Conservation (phyloP, 2,888 invertebrate species). For the Poecilobothrus nobilitatus region DNA sequence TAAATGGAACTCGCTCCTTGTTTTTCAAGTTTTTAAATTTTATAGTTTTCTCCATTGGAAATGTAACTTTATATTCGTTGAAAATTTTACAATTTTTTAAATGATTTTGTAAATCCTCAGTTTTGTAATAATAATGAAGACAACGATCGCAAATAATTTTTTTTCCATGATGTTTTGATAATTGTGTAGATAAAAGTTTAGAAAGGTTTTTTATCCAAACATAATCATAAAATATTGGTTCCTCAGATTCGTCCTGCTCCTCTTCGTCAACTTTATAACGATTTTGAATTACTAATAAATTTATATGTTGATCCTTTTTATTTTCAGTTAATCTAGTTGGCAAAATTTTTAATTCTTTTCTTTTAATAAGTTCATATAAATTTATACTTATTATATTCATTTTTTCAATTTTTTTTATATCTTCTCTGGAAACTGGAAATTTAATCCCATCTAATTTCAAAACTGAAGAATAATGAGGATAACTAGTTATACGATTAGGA, state of each 20-base stretch:
- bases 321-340: constrained; percentile 12
- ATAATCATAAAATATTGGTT: constrained; percentile 12
- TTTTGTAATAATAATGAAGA: constrained; percentile 11
- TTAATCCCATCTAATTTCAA: too few species aligned
- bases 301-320: constrained; percentile 11
- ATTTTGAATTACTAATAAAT: constrained; percentile 12
- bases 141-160: constrained; percentile 14
- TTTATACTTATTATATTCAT: too few species aligned
- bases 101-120: constrained; percentile 9
- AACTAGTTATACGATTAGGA: too few species aligned
- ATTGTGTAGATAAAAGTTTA: constrained; percentile 9
- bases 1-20: constrained; percentile 12
- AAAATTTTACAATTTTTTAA: constrained; percentile 11
- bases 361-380: too few species aligned
- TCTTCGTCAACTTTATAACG: not conserved
- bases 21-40: constrained; percentile 15
- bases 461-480: too few species aligned
- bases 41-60: constrained; percentile 9
- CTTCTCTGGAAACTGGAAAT: too few species aligned
- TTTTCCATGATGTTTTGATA: constrained; percentile 11
- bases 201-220: constrained; percentile 16
- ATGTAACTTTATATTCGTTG: constrained; percentile 13
- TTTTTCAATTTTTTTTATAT: too few species aligned
- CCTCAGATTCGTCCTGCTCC: not conserved
- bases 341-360: constrained; percentile 8